Base-by-base conservation (phyloP, 2,888 invertebrate genomes). In the Tigriopus californicus region DNA sequence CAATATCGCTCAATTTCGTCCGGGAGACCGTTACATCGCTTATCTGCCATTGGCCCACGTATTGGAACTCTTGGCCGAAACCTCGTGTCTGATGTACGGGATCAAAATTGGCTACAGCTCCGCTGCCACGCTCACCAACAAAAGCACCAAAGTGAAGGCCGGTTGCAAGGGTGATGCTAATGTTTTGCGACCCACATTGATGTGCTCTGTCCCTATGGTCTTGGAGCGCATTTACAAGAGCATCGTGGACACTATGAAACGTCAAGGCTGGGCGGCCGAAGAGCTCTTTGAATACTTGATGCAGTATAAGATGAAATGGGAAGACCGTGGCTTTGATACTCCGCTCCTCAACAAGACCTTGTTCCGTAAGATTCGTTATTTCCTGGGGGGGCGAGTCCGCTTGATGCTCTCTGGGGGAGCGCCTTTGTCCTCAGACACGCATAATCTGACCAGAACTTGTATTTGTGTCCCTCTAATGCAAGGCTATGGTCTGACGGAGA, bases 11-110 rank as follows among this genome's bases (percentile, higher is more conserved):
- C 18, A n/a, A 15, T 46, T 56, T 33, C 41, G 44, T n/a, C 33
- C 42, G 12, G 20, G 18, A 15, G 56, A 56, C 49, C 48, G 58
- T 18, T 84, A 92, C 68, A 84, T 97, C 71, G 97, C 89, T 60
- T 98, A 92, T 74, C 78, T 98, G 65, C 98, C 98, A 24, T 75
- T 97, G 61, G 97, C 97, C 33, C 97, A 97, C 73, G 94, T 97
- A 1, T 86, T 95, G 68, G 97, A 97, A 73, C 77, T 98, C 65
- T 78, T 91, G 58, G 64, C 61, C 42, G 89, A 89, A 61, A 61
- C 18, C 8, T 66, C 79, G 87, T 55, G 87, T 87, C 68, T 75
- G 88, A 60, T 73, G 46, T 58, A 24, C 20, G 58, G 58, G 12
- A 46, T 58, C 24, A 58, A 58, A 40, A 58, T 58, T 18, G 58